Evolutionary conservation across 2,113 vertebrate species (phyloP), one percentile per base, ranked within the genome.

Genomic region (Phyllostomus hastatus): DNA sequence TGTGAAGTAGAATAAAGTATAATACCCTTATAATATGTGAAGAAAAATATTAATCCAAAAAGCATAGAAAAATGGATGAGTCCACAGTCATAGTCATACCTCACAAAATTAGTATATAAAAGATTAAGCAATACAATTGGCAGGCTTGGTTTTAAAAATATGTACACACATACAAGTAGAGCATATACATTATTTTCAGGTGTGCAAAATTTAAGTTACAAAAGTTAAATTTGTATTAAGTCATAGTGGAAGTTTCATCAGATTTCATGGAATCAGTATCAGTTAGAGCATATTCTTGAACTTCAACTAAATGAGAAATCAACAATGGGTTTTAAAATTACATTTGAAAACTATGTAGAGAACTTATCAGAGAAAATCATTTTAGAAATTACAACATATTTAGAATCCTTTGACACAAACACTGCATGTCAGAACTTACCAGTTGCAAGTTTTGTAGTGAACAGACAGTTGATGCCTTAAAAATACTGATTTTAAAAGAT

Each of bases 281-380:
- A 81, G 8, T 70, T 80, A 81, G 46, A 80, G 12, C 24, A 48
- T 81, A 19, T 91, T 87, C 35, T 87, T 95, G 67, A 9, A 81
- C 12, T 85, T 78, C 48, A 66, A n/a, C 73, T 90, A 24, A 61
- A 64, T 75, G 78, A 83, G 89, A 95, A 95, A 66, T 91, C 35
- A 86, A 17, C 43, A 19, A 2, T 76, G 31, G 12, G 64, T 41
- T 48, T 80, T 81, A 19, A 80, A 81, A 81, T 88, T 81, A 54
- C 2, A 54, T 87, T 87, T 86, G 33, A 52, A 70, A 91, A 87
- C 10, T 69, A 52, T 83, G 5, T 90, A 70, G 11, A 17, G 16
- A 70, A 59, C 54, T 88, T 82, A 59, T 48, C 57, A 94, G 28
- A 82, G 69, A 80, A 70, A 80, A 80, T 54, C 46, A 38, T n/a